Evolutionary conservation across 2,888 invertebrate species (phyloP).

Genomic region (Apamea epomidion): DNA sequence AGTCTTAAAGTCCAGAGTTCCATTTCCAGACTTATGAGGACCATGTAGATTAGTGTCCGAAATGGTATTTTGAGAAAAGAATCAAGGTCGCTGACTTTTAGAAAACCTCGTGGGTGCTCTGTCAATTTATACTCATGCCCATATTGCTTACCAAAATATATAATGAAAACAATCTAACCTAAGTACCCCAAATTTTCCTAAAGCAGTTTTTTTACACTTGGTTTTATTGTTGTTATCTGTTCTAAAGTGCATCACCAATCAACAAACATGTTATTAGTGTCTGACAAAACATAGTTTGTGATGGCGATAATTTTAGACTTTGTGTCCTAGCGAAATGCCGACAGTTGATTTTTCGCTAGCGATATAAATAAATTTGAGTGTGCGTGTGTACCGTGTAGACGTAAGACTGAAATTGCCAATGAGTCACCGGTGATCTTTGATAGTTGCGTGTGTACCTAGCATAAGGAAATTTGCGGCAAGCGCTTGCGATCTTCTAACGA

Average conservation of each 20-base stretch:
- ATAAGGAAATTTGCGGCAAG: too few relatives aligned
- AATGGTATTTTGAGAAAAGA: background rate
- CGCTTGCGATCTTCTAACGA: background rate
- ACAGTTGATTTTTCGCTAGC: background rate
- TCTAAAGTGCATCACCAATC: background rate
- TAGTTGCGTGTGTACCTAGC: background rate
- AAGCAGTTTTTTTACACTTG: background rate
- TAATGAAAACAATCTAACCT: background rate
- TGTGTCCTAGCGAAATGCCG: too few relatives aligned
- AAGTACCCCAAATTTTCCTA: background rate
- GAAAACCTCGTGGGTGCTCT: too few relatives aligned
- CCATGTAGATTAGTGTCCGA: background rate
- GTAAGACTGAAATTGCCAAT: background rate
- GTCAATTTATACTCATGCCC: background rate
- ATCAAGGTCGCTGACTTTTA: too few relatives aligned
- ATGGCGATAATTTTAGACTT: too few relatives aligned
- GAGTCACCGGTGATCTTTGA: too few relatives aligned
- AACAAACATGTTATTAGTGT: background rate
- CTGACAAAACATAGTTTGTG: background rate
- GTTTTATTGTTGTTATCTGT: background rate
- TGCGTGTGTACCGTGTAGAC: background rate
- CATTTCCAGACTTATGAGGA: too few relatives aligned
- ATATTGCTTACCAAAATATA: background rate
- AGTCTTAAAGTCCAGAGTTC: too few relatives aligned
- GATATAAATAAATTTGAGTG: background rate